Evolutionary conservation across 64 coral and sea anemone species (phyloP).

Genomic region (Porites lutea): DNA sequence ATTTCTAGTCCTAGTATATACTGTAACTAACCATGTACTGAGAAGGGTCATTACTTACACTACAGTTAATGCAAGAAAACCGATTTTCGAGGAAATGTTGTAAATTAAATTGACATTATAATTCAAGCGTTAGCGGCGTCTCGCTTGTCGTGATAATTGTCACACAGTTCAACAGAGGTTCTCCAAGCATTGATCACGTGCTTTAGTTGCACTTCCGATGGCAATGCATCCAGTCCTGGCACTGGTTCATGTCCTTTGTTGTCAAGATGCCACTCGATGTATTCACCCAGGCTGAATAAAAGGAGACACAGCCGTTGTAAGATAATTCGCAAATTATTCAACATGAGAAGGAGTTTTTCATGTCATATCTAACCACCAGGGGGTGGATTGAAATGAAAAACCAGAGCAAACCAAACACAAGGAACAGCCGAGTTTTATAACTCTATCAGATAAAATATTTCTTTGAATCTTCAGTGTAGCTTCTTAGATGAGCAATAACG

Average conservation of each 20-base stretch:
- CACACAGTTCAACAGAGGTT: slow-evolving; percentile 43
- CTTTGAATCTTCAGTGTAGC: too few relatives aligned
- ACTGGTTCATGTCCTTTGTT: slow-evolving; percentile 29
- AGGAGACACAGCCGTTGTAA: neutral
- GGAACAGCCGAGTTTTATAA: too few relatives aligned
- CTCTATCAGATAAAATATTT: too few relatives aligned
- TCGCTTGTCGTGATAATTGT: slow-evolving; percentile 16
- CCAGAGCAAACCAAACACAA: too few relatives aligned
- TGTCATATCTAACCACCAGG: too few relatives aligned
- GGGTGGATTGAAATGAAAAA: too few relatives aligned
- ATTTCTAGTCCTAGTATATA: too few relatives aligned
- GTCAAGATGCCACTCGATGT: slow-evolving; percentile 54
- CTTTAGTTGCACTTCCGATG: slow-evolving; percentile 30
- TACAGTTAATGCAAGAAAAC: neutral
- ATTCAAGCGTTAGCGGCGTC: slow-evolving; percentile 14
- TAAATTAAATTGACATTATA: neutral
- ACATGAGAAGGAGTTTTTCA: too few relatives aligned
- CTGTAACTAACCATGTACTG: too few relatives aligned
- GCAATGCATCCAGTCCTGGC: slow-evolving; percentile 8
- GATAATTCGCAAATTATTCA: too few relatives aligned
- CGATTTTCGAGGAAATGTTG: neutral
- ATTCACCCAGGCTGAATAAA: slow-evolving; percentile 29
- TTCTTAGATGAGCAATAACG: neutral
- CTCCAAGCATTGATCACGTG: slow-evolving; percentile 54
- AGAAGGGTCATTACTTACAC: too few relatives aligned